Base-by-base conservation (phyloP, 92 coral and sea anemone species). In the Pocillopora meandrina region DNA sequence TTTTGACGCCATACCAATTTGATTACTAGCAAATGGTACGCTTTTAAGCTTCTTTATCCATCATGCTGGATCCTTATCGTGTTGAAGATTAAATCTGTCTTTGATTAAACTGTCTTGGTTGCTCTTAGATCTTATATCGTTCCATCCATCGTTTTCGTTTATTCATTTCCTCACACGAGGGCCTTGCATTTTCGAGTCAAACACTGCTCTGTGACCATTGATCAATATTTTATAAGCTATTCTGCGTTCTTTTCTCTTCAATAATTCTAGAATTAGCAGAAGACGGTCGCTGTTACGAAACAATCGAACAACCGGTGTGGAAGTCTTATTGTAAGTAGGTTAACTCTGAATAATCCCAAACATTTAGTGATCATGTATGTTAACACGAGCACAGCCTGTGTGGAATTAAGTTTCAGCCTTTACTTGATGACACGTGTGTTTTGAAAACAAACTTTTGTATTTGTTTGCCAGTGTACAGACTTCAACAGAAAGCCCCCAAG, bases 401-500 rank as follows among this genome's bases (percentile, higher is more conserved):
- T 2, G 49, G 20, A 65, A 68, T 49, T 47, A 12, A 12, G 13
- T 72, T 72, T 72, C 20, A 72, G 6, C 59, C 33, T 73, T 26
- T 42, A 73, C n/a, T 23, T 52, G 31, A 17, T 61, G 49, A n/a
- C 18, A 74, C 42, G 62, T 13, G 33, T 74, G 17, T 82, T 72
- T 61, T 69, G 2, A 14, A 35, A 23, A 61, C 15, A 23, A 58
- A 26, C 36, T 31, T 79, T 58, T 88, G 56, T 8, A 35, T 84
- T 52, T 49, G 20, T 35, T 76, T 69, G 76, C 12, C 60, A 97
- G 99, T 97, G 62, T 97, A 97, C 76, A 89, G 94, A 64, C 87
- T 94, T 61, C 99, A 97, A 82, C 97, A 95, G 63, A 92, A 92
- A 61, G 99, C 99, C 0, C 99, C 99, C 0, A 90, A 93, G 75